Percentiles rank a stretch among this genome's conserved stretches.
Conservation (phyloP, 2,797 vertebrate species). For the Lagorchestes hirsutus region DNA sequence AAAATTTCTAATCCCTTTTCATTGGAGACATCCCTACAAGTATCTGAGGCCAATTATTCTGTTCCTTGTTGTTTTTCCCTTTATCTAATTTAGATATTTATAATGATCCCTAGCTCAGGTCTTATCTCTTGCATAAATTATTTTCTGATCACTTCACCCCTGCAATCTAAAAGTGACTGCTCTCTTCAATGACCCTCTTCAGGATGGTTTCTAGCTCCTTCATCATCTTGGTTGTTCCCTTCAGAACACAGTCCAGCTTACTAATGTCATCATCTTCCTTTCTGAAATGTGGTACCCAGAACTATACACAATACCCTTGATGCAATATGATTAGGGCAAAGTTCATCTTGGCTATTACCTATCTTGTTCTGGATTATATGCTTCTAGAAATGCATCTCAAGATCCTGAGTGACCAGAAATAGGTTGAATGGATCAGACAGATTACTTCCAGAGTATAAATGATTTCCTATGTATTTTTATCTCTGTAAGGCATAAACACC, state of each 20-base stretch:
- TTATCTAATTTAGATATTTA: background rate
- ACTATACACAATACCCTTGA: background rate
- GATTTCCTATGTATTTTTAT: conserved; percentile 61
- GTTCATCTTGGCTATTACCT: background rate
- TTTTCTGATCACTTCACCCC: background rate
- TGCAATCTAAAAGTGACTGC: background rate
- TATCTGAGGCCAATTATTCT: background rate
- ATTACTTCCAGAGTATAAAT: conserved; percentile 59
- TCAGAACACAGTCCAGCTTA: background rate
- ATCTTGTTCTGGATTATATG: background rate
- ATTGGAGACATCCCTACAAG: background rate
- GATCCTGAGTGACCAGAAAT: conserved; percentile 44
- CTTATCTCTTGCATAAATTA: background rate
- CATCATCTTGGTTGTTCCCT: background rate
- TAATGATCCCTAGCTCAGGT: background rate
- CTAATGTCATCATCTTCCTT: background rate
- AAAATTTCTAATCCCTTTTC: background rate
- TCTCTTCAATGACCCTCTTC: background rate
- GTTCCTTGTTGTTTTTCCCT: background rate
- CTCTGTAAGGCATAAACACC: conserved; percentile 7
- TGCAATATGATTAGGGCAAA: background rate
- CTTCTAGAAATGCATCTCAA: conserved; percentile 45
- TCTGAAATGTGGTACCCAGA: background rate
- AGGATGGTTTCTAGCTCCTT: background rate
- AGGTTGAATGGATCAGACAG: conserved; percentile 61